A percentile compares a stretch with the other conserved stretches of the same genome.
phyloP scores from a whole-genome alignment of 1,140 invertebrate genomes.

The Trachelipus rathkii region DNA sequence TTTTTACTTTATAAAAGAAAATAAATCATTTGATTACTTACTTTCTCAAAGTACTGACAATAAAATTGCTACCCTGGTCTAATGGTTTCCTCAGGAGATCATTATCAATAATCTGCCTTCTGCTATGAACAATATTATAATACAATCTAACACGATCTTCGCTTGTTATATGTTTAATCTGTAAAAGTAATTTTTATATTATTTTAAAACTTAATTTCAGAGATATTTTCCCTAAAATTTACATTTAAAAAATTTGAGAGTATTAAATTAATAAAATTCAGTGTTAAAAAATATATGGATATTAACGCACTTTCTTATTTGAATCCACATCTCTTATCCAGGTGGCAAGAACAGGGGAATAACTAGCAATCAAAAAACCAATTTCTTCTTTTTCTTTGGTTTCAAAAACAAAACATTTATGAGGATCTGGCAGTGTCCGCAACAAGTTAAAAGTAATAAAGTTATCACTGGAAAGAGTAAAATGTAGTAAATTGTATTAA shows the following conservation, averaged over 20 bases:
- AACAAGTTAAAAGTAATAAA: constrained; percentile 76
- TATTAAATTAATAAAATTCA: neutral
- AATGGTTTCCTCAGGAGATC: constrained; percentile 74
- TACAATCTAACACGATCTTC: constrained; percentile 76
- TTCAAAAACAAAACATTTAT: constrained; percentile 90
- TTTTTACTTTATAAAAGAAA: too few relatives aligned
- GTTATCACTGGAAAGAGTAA: constrained; percentile 60
- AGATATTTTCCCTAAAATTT: neutral
- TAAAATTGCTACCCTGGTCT: constrained; percentile 70
- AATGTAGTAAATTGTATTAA: too few relatives aligned
- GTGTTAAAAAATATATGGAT: neutral
- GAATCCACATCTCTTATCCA: constrained; percentile 81
- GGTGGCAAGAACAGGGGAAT: constrained; percentile 75
- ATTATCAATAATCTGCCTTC: constrained; percentile 75
- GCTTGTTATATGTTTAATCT: constrained; percentile 66
- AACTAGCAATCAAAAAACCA: constrained; percentile 85
- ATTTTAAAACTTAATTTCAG: too few relatives aligned
- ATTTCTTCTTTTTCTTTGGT: constrained; percentile 83
- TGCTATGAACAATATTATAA: constrained; percentile 71
- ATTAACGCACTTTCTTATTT: constrained; percentile 56
- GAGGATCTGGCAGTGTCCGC: constrained; percentile 61
- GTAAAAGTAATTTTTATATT: constrained; percentile 22
- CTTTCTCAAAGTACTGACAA: constrained; percentile 79
- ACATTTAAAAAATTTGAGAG: neutral
- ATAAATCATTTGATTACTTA: constrained; percentile 43